These are phyloP conservation scores for Leucophora obtusa DNA, from an alignment of 2,888 invertebrate species.

Conservation along the genomic window DNA sequence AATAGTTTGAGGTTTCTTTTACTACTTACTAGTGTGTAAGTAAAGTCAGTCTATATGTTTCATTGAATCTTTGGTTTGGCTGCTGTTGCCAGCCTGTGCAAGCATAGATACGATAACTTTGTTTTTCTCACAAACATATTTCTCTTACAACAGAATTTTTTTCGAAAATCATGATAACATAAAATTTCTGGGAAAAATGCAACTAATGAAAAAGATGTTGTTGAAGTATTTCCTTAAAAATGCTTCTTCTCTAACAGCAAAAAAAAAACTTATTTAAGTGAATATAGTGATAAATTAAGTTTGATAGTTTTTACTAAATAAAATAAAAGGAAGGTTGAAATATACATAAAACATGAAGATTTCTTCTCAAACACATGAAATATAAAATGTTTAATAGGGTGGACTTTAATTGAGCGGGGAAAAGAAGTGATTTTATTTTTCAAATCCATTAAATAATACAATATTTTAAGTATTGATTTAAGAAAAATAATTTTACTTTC, in stretches of 20 bases:
- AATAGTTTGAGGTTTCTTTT: constrained; percentile 66
- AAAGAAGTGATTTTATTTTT: too few relatives aligned
- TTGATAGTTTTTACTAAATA: constrained; percentile 46
- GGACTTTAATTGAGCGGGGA: too few relatives aligned
- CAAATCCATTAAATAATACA: neutral
- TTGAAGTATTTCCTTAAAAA: constrained; percentile 4
- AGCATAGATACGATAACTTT: constrained; percentile 45
- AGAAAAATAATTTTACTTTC: too few relatives aligned
- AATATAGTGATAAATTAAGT: constrained; percentile 58
- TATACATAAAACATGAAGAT: constrained; percentile 7
- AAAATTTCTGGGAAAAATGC: constrained; percentile 35
- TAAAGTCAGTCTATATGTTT: neutral
- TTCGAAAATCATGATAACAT: constrained; percentile 46
- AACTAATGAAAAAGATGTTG: constrained; percentile 26
- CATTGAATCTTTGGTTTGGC: neutral
- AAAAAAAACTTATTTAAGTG: constrained; percentile 40
- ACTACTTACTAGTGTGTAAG: neutral
- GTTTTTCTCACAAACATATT: constrained; percentile 41
- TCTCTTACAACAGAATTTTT: constrained; percentile 26
- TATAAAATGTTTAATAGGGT: too few relatives aligned
- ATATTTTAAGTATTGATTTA: neutral
- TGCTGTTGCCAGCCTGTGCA: constrained; percentile 18
- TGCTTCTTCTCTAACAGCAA: constrained; percentile 11
- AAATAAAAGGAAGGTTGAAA: constrained; percentile 21
- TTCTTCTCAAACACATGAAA: neutral